Base-by-base conservation (phyloP, 2,797 vertebrate genomes). In the Alca torda region DNA sequence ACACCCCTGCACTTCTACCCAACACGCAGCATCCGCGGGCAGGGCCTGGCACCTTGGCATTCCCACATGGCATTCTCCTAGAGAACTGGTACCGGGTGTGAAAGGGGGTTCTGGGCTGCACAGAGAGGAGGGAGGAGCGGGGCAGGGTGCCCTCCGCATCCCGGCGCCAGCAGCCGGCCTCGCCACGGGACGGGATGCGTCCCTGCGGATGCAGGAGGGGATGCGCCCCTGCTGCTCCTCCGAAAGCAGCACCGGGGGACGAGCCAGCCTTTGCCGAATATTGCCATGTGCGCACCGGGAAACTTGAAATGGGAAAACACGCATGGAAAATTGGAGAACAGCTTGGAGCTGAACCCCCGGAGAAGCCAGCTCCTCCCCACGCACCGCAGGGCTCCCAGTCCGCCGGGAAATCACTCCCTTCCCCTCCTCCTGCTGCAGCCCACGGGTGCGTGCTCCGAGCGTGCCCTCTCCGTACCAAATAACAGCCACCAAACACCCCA, bases 131-230 rank as follows among this genome's bases (percentile, higher is more conserved):
- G 37, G 64, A 2, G 26, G 30, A 46, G 78, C 10, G 6, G 78
- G 8, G n/a, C 72, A 37, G 12, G 43, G 33, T 13, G 57, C 15
- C 17, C 77, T 8, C 20, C 5, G 2, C 30, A 19, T 1, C 16
- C 56, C 1, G 3, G 60, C 64, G n/a, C 20, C 24, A 45, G 45
- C 45, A 45, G 45, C 56, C 1, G 3, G 33, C 43, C 43, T 31
- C 0, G 2, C 17, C 5, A 0, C 0, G 1, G 53, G 50, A 16
- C 1, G 5, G 4, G 75, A 31, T 5, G 15, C 12, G 19, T 0
- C 37, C 43, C 61, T 11, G 28, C 0, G 75, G 54, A 4, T 51
- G 31, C 28, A 9, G 60, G 46, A 8, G 0, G 3, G 37, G 65
- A 41, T 4, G 19, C 0, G 3, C 23, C 43, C 35, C 63, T 30